phyloP scores from a whole-genome alignment of 2,113 vertebrate genomes.

The Anarhynchus alexandrinus region DNA sequence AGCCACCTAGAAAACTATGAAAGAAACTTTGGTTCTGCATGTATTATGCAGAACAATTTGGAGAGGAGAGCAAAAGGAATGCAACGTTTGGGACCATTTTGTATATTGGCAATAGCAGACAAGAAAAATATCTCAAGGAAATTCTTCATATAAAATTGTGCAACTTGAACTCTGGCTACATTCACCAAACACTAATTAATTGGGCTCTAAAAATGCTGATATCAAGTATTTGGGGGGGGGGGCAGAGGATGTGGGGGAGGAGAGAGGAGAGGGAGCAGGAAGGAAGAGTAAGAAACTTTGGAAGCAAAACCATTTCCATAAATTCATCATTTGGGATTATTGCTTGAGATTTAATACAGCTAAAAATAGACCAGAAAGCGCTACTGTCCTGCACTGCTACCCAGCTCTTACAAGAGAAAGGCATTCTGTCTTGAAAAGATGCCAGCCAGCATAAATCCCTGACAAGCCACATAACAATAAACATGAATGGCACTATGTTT shows the following conservation, averaged over 20 bases:
- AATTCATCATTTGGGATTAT: background rate
- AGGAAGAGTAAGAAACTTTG: background rate
- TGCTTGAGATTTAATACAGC: background rate
- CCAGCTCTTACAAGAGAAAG: background rate
- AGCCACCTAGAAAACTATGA: background rate
- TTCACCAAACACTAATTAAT: background rate
- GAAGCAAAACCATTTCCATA: background rate
- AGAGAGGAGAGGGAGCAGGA: background rate
- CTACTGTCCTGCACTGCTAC: background rate
- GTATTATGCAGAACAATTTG: background rate
- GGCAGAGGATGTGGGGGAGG: background rate
- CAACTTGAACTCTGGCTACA: background rate
- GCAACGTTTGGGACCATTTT: background rate
- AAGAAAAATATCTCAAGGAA: background rate
- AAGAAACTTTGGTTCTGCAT: background rate
- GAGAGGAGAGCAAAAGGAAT: background rate
- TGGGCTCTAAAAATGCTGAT: background rate
- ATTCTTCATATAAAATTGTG: background rate
- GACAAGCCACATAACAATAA: background rate
- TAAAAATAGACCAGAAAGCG: background rate
- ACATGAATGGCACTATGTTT: background rate
- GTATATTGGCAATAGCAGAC: background rate
- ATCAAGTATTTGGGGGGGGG: background rate
- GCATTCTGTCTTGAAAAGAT: background rate
- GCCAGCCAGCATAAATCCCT: background rate